A percentile compares a stretch with the other conserved stretches of the same genome.
These are phyloP conservation scores for Caloenas nicobarica DNA, from an alignment of 2,113 vertebrate species.

Conservation along the genomic window DNA sequence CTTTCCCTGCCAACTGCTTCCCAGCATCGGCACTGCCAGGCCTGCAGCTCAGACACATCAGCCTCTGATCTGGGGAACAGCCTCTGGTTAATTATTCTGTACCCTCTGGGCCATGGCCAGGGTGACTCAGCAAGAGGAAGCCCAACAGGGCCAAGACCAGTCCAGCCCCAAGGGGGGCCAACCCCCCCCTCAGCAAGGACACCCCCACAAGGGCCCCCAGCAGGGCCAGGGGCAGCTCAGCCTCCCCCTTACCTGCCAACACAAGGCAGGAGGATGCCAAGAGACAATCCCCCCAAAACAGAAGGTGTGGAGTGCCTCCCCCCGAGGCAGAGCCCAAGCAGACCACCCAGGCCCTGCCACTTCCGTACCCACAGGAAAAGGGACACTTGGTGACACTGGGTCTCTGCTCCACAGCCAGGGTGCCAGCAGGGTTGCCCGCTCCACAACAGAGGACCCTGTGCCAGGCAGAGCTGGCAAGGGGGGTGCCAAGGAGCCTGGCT, in stretches of 20 bases:
- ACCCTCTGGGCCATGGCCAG: constrained; percentile 40
- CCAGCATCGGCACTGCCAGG: not conserved
- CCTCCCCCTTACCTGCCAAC: not conserved
- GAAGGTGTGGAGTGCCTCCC: not conserved
- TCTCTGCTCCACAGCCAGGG: not conserved
- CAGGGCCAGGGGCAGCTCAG: accelerated
- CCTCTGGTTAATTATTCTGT: constrained; percentile 2
- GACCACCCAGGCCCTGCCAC: not conserved
- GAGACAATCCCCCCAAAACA: accelerated
- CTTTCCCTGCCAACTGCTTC: constrained; percentile 11
- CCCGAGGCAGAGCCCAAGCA: not conserved
- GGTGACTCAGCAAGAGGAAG: constrained; percentile 55
- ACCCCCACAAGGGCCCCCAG: not conserved
- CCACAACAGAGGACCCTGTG: no score
- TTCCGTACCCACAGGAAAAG: not conserved
- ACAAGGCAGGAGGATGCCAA: not conserved
- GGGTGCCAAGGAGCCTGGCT: not conserved
- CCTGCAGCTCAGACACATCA: constrained; percentile 32
- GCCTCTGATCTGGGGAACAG: constrained; percentile 43
- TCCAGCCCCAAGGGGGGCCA: accelerated
- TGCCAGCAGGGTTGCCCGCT: not conserved
- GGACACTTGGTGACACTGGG: accelerated
- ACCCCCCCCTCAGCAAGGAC: not conserved
- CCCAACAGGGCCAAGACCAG: not conserved
- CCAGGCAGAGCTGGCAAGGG: accelerated